Conservation (phyloP, 2,797 vertebrate genomes). For the Eleutherodactylus coqui region DNA sequence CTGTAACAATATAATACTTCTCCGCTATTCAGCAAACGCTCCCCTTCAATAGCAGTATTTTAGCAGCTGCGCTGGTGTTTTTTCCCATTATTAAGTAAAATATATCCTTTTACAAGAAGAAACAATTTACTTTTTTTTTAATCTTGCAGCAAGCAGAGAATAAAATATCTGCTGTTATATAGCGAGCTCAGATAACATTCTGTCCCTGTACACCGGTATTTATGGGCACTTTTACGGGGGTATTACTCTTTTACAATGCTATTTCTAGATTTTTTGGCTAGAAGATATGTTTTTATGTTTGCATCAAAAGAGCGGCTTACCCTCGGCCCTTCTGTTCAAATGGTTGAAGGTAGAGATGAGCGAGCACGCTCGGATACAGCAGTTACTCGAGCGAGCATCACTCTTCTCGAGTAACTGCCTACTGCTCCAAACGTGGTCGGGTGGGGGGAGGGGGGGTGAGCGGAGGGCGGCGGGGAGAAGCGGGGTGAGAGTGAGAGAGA, state of each 20-base stretch:
- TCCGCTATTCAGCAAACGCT: background rate
- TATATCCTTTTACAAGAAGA: slow-evolving; percentile 23
- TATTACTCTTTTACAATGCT: background rate
- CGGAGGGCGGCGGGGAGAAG: too few species aligned
- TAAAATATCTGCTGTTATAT: background rate
- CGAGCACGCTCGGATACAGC: too few species aligned
- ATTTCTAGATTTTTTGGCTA: background rate
- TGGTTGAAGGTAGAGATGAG: too few species aligned
- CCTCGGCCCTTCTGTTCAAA: too few species aligned
- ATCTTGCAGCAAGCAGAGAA: slow-evolving; percentile 5
- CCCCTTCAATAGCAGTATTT: slow-evolving; percentile 5
- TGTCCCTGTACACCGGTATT: background rate
- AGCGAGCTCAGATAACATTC: slow-evolving; percentile 1
- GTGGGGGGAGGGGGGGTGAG: too few species aligned
- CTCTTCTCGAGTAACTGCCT: too few species aligned
- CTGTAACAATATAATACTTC: slow-evolving; percentile 26
- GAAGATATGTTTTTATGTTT: background rate
- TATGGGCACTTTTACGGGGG: background rate
- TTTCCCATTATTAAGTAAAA: slow-evolving; percentile 1
- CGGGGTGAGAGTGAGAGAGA: too few species aligned
- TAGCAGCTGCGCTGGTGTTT: background rate
- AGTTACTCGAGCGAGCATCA: too few species aligned
- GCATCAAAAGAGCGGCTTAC: too few species aligned
- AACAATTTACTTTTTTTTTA: slow-evolving; percentile 14
- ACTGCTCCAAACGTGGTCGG: too few species aligned